phyloP scores from a whole-genome alignment of 2,888 invertebrate genomes.

The Pharmacophagus antenor region DNA sequence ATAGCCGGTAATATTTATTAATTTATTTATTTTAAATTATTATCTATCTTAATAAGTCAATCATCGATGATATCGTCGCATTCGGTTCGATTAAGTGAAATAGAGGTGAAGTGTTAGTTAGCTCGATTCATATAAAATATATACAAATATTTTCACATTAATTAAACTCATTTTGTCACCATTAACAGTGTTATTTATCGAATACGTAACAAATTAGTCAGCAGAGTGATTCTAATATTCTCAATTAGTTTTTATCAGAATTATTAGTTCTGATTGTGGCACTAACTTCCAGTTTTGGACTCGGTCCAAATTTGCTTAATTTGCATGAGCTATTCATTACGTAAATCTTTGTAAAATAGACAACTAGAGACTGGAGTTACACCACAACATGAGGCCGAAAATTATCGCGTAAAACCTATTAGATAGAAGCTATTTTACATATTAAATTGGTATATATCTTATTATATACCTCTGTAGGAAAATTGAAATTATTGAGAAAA shows the following conservation, averaged over 20 bases:
- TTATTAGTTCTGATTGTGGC: slow-evolving; percentile 13
- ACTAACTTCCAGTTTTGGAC: slow-evolving; percentile 19
- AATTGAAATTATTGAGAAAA: no score
- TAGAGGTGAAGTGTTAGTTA: no score
- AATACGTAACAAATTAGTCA: not conserved
- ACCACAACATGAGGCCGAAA: slow-evolving; percentile 22
- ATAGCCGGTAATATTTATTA: no score
- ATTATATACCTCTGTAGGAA: no score
- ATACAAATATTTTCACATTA: no score
- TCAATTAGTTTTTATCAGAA: slow-evolving; percentile 7
- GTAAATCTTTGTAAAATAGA: slow-evolving; percentile 24
- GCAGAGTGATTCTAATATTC: not conserved
- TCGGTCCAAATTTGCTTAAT: slow-evolving; percentile 19
- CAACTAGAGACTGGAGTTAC: slow-evolving; percentile 20
- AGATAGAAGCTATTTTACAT: not conserved
- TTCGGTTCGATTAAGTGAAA: no score
- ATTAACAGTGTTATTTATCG: not conserved
- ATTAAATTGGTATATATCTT: not conserved
- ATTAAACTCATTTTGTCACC: no score
- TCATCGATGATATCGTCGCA: no score
- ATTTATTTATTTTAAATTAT: no score
- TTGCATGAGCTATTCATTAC: slow-evolving; percentile 24
- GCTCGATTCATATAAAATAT: no score
- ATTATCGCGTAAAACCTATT: slow-evolving; percentile 12
- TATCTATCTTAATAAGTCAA: no score